Evolutionary conservation across 2,797 vertebrate genomes (phyloP).

Genomic region (Siniperca scherzeri): DNA sequence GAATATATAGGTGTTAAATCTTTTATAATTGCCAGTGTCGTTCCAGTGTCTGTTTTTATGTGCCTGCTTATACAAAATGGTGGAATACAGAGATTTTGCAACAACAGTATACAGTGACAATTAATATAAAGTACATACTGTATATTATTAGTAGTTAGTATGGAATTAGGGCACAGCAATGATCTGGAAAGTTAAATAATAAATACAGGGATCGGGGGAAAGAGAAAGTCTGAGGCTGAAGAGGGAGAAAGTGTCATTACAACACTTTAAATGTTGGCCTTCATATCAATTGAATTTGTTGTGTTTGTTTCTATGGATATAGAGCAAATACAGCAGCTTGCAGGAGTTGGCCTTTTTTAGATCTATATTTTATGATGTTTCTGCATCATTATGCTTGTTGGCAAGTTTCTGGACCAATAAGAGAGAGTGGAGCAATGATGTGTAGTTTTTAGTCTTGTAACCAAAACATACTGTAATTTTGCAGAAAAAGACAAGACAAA

Average conservation of each 20-base stretch:
- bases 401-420: background rate
- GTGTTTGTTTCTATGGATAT: conserved; percentile 18
- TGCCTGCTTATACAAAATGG: background rate
- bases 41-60: background rate
- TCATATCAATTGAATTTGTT: conserved; percentile 23
- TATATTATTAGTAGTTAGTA: background rate
- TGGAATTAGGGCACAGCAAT: conserved; percentile 2
- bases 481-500: too few species aligned
- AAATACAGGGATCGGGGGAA: background rate
- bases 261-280: conserved; percentile 17
- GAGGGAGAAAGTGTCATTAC: background rate
- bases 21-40: background rate
- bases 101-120: background rate
- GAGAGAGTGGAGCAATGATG: background rate
- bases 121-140: background rate
- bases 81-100: background rate
- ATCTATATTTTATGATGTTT: conserved; percentile 28
- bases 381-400: background rate
- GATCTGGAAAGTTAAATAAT: conserved; percentile 8
- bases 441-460: background rate
- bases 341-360: background rate
- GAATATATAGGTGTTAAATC: background rate
- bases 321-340: background rate
- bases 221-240: background rate
- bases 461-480: background rate